These are phyloP conservation scores for Orthonychiurus folsomi DNA, from an alignment of 2,888 invertebrate genomes.

Conservation along the genomic window DNA sequence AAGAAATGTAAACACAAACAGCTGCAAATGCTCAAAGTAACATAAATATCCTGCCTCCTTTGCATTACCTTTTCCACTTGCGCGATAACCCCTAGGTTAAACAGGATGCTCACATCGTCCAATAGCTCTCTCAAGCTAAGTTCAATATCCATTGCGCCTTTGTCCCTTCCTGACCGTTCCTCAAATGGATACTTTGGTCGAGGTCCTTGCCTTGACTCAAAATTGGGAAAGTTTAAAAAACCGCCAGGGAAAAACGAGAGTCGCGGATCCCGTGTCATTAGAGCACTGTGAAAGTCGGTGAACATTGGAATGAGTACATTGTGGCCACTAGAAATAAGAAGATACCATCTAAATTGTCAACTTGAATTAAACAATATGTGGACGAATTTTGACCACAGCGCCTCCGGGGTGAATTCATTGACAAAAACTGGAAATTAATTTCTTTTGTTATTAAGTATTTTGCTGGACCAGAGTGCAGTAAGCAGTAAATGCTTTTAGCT, in stretches of 20 bases:
- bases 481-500: too few species aligned
- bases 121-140: constrained; percentile 48
- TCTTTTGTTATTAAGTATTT: too few species aligned
- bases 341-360: too few species aligned
- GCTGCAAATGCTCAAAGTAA: too few species aligned
- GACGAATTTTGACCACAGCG: background rate
- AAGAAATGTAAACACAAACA: too few species aligned
- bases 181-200: constrained; percentile 34
- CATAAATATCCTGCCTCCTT: too few species aligned
- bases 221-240: constrained; percentile 20
- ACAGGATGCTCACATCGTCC: constrained; percentile 59
- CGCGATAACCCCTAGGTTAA: constrained; percentile 59
- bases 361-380: too few species aligned
- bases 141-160: constrained; percentile 29
- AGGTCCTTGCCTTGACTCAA: constrained; percentile 18
- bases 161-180: constrained; percentile 30
- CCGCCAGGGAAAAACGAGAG: constrained; percentile 25
- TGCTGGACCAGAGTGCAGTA: too few species aligned
- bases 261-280: constrained; percentile 24
- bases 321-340: constrained; percentile 24
- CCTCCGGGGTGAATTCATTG: too few species aligned
- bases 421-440: too few species aligned
- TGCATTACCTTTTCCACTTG: constrained; percentile 49
- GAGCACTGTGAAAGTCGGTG: constrained; percentile 10
- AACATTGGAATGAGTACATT: constrained; percentile 38